A percentile compares a stretch with the other conserved stretches of the same genome.
Evolutionary conservation across 2,113 vertebrate species (phyloP).

Genomic region (Bujurquina vittata): DNA sequence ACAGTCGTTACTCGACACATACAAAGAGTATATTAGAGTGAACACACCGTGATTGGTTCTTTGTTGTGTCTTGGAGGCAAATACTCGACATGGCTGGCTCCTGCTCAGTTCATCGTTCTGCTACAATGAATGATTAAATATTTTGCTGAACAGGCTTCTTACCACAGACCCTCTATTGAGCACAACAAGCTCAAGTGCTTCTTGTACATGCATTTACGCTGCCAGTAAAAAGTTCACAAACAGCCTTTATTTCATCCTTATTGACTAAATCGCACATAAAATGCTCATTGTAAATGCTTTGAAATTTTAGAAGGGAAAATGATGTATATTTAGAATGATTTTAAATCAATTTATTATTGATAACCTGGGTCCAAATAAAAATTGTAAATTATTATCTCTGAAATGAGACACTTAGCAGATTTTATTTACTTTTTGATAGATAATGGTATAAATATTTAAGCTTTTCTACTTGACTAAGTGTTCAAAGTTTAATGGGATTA

Average conservation of each 20-base stretch:
- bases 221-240: conserved; percentile 35
- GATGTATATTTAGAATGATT: neutral
- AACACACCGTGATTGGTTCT: conserved; percentile 35
- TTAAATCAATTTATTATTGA: neutral
- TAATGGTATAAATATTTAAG: neutral
- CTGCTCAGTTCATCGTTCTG: conserved; percentile 14
- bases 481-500: neutral
- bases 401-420: neutral
- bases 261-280: neutral
- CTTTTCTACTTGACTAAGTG: neutral
- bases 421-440: neutral
- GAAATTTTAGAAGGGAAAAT: neutral
- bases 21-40: conserved; percentile 31
- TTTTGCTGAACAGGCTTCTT: conserved; percentile 21
- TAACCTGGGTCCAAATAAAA: neutral
- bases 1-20: neutral
- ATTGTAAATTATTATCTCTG: neutral
- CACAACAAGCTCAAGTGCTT: conserved; percentile 1
- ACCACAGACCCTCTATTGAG: conserved; percentile 35
- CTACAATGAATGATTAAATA: neutral
- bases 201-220: conserved; percentile 22
- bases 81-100: conserved; percentile 19
- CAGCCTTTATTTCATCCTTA: neutral
- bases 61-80: conserved; percentile 23
- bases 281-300: neutral